Conservation (phyloP, 2,888 invertebrate species). For the Noctua janthina region DNA sequence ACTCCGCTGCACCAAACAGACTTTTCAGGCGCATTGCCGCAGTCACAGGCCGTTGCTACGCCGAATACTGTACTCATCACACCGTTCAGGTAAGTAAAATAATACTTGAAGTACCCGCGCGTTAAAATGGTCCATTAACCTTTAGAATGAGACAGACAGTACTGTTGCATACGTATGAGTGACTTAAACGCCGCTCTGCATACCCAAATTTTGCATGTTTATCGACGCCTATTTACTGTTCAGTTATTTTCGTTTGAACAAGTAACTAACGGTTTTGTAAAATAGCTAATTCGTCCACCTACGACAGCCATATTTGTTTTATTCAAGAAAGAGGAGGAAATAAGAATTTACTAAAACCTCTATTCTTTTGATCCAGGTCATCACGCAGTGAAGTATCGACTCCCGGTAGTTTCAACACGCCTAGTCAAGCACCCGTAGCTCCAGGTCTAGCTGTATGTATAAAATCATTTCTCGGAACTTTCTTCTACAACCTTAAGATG, state of each 20-base stretch:
- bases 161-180: background rate
- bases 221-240: too few relatives aligned
- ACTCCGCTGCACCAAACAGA: conserved; percentile 97
- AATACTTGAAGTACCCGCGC: too few relatives aligned
- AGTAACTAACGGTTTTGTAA: too few relatives aligned
- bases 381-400: conserved; percentile 92
- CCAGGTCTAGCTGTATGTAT: conserved; percentile 77
- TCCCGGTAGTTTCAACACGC: conserved; percentile 91
- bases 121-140: background rate
- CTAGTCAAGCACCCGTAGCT: conserved; percentile 83
- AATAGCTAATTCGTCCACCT: background rate
- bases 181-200: background rate
- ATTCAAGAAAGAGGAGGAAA: background rate
- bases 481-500: background rate
- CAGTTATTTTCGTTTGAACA: too few relatives aligned
- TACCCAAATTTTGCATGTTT: background rate
- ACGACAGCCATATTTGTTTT: background rate
- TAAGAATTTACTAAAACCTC: background rate
- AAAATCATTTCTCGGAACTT: background rate
- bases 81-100: conserved; percentile 92
- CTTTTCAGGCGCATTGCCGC: conserved; percentile 95
- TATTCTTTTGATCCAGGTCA: conserved; percentile 82
- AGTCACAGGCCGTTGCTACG: conserved; percentile 92
- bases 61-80: conserved; percentile 98
- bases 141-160: background rate